Evolutionary conservation across 2,797 vertebrate genomes (phyloP).

Genomic region (Lophius americanus): DNA sequence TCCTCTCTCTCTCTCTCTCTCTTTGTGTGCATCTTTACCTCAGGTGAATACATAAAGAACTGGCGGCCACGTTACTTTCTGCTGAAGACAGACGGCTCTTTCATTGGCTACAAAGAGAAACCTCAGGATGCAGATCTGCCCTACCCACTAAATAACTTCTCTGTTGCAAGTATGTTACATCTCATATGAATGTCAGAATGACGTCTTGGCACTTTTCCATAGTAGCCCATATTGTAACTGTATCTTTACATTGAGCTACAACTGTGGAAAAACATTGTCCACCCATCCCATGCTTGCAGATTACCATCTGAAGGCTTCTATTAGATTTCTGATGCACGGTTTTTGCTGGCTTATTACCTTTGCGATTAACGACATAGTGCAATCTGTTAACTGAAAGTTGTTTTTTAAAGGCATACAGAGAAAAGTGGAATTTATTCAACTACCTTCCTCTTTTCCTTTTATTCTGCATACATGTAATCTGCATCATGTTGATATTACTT

Average conservation of each 20-base stretch:
- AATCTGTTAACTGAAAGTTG: no score
- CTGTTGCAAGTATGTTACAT: conserved; percentile 93
- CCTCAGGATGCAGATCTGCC: conserved; percentile 97
- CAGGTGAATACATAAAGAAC: conserved; percentile 99
- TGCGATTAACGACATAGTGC: background rate
- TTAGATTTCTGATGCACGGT: background rate
- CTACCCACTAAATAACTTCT: conserved; percentile 98
- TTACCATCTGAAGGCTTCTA: background rate
- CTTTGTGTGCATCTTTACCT: conserved; percentile 35
- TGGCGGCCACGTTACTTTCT: conserved; percentile 98
- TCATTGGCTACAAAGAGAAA: conserved; percentile 99
- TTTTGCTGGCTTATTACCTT: background rate
- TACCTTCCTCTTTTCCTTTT: background rate
- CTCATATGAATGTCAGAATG: background rate
- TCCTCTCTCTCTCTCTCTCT: conserved; percentile 10
- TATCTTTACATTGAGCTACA: background rate
- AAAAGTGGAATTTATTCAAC: background rate
- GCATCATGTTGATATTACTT: background rate
- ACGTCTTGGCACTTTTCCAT: background rate
- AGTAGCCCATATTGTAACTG: background rate
- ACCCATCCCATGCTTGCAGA: background rate
- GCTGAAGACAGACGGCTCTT: conserved; percentile 97
- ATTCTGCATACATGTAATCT: background rate
- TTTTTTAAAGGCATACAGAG: background rate
- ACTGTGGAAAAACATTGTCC: background rate